These are phyloP conservation scores for Aphidius colemani DNA, from an alignment of 2,888 invertebrate genomes.

Conservation along the genomic window DNA sequence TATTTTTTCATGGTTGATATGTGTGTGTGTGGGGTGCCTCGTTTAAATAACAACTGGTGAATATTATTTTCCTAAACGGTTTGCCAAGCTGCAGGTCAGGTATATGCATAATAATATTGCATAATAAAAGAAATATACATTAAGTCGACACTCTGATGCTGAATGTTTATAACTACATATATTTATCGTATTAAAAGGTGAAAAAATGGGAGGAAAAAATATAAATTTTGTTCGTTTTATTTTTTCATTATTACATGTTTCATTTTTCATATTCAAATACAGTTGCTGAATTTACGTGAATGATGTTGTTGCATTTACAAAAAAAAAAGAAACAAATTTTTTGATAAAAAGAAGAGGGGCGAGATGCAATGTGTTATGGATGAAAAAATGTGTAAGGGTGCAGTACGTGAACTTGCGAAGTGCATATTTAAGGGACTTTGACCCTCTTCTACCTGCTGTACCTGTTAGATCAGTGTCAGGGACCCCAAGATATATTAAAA, in stretches of 20 bases:
- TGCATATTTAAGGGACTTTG: background rate
- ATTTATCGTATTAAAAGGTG: too few relatives aligned
- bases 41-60: conserved; percentile 57
- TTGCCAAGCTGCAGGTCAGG: conserved; percentile 47
- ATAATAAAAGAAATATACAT: conserved; percentile 56
- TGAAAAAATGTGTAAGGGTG: conserved; percentile 32
- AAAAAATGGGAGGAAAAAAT: background rate
- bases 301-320: background rate
- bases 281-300: background rate
- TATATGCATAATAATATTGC: conserved; percentile 45
- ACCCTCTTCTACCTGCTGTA: conserved; percentile 53
- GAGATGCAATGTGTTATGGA: background rate
- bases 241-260: background rate
- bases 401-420: conserved; percentile 23
- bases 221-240: conserved; percentile 14
- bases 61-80: conserved; percentile 60
- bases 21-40: conserved; percentile 48
- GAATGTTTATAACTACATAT: too few relatives aligned
- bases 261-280: background rate
- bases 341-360: conserved; percentile 4
- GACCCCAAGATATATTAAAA: too few relatives aligned
- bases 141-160: conserved; percentile 36
- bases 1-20: too few relatives aligned
- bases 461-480: conserved; percentile 46
- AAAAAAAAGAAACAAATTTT: background rate